phyloP scores from a whole-genome alignment of 2,797 vertebrate genomes.

The Sebastes aleutianus region DNA sequence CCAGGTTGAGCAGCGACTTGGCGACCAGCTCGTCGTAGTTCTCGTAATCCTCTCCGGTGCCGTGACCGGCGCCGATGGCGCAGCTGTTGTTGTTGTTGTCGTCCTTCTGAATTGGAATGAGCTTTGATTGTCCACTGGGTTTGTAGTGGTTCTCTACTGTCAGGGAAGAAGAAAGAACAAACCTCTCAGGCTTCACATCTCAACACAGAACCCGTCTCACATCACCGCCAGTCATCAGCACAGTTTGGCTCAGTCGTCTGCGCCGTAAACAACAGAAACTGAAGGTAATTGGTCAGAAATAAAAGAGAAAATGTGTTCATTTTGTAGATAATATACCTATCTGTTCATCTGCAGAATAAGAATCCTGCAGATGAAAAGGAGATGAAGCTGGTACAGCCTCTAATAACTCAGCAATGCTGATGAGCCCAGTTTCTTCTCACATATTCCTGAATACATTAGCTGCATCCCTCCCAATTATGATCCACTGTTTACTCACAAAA shows the following conservation, averaged over 20 bases:
- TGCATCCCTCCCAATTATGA: slow-evolving; percentile 46
- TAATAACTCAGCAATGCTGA: slow-evolving; percentile 15
- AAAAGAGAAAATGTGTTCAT: slow-evolving; percentile 9
- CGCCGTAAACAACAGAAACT: not conserved
- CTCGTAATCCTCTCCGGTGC: slow-evolving; percentile 89
- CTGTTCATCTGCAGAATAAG: slow-evolving; percentile 18
- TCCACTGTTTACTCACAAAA: slow-evolving; percentile 52
- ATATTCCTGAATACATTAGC: slow-evolving; percentile 44
- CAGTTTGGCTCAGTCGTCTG: not conserved
- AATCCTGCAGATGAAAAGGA: slow-evolving; percentile 40
- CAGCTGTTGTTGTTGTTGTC: slow-evolving; percentile 86
- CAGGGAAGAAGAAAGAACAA: slow-evolving; percentile 49
- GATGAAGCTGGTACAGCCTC: slow-evolving; percentile 1
- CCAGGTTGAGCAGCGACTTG: slow-evolving; percentile 96
- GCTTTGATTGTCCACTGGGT: slow-evolving; percentile 84
- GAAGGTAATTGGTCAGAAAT: slow-evolving; percentile 2
- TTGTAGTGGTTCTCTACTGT: slow-evolving; percentile 87
- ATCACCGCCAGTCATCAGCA: not conserved
- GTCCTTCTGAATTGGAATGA: slow-evolving; percentile 88
- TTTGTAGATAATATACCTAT: slow-evolving; percentile 19
- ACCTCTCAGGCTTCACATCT: slow-evolving; percentile 2
- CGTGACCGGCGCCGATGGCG: slow-evolving; percentile 23
- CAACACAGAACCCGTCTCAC: not conserved
- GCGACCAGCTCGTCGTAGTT: slow-evolving; percentile 99
- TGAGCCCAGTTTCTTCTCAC: not conserved